Evolutionary conservation across 2,888 invertebrate genomes (phyloP), one percentile per base, ranked within the genome.

Genomic region (Flabesymbios commensalis): DNA sequence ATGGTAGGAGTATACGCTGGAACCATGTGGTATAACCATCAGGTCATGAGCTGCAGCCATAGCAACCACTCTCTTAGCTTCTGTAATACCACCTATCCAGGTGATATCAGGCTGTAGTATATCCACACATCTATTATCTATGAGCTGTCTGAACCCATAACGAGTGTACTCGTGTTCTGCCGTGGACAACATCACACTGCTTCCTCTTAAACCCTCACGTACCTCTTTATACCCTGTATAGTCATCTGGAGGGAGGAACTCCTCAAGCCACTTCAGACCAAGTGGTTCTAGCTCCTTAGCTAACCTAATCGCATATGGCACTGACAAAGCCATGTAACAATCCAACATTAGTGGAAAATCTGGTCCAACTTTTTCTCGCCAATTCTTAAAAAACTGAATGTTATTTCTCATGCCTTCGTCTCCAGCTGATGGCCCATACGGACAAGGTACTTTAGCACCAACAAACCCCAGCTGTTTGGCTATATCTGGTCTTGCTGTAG

Each of bases 161-260:
- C 78, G 71, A 19, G 73, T 77, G 59, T 79, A 79, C 61, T 79
- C 79, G 55, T 79, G 79, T 64, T 79, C 79, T 1, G 76, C 79
- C 1, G 77, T 77, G 1, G 79, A 78, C 51, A 78, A 72, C 51
- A 78, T 52, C 17, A 77, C 75, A 24, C 64, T 69, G 5, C 71
- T 73, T n/a, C 74, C 75, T 3, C 71, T 53, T 54, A 78, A 67
- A 19, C 72, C 72, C 48, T 74, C 66, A 5, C 77, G 64, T 1
- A 67, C 64, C 26, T 67, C 57, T 10, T 31, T 29, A 39, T 67
- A 78, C 1, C 78, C 79, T 14, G 70, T 69, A 57, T 78, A 79
- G 56, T 75, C 72, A 56, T 79, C 79, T 4, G 79, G 79, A 0
- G 76, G 78, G 4, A 79, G 68, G 61, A 73, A 78, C 59, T 79